Evolutionary conservation across 2,888 invertebrate species (phyloP).

Genomic region (Patella caerulea): DNA sequence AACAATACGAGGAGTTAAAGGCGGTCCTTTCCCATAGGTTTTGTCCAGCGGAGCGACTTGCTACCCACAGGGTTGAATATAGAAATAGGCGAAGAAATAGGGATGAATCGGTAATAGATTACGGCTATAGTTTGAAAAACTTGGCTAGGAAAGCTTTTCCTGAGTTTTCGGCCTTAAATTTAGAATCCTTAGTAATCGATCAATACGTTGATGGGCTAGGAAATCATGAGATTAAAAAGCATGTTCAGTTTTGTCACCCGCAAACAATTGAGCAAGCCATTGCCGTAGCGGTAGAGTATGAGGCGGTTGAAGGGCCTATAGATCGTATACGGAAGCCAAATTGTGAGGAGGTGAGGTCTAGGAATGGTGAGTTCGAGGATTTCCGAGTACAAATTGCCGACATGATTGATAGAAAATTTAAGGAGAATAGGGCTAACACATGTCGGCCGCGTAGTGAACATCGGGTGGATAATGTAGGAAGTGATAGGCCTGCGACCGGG

Average conservation of each 20-base stretch:
- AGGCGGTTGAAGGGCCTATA: no score
- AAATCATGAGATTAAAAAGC: conserved; percentile 2
- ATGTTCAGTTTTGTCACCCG: conserved; percentile 13
- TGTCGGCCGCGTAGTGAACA: no score
- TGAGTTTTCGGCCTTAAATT: neutral
- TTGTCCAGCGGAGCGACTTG: neutral
- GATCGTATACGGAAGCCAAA: no score
- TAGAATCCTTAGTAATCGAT: neutral
- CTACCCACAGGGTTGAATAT: neutral
- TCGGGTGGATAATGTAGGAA: neutral
- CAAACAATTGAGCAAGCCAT: no score
- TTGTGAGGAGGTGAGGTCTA: no score
- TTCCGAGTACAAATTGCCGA: no score
- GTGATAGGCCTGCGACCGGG: neutral
- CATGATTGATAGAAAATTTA: neutral
- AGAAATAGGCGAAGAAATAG: conserved; percentile 1
- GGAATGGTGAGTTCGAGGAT: no score
- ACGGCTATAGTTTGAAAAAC: conserved; percentile 8
- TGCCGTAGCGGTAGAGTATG: no score
- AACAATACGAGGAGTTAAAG: conserved; percentile 10
- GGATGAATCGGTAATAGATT: conserved; percentile 8
- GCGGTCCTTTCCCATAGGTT: neutral
- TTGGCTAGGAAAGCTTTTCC: conserved; percentile 7
- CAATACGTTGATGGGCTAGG: conserved; percentile 1
- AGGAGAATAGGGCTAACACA: neutral